Evolutionary conservation across 2,113 vertebrate species (phyloP).

Genomic region (Oostethus manadensis): DNA sequence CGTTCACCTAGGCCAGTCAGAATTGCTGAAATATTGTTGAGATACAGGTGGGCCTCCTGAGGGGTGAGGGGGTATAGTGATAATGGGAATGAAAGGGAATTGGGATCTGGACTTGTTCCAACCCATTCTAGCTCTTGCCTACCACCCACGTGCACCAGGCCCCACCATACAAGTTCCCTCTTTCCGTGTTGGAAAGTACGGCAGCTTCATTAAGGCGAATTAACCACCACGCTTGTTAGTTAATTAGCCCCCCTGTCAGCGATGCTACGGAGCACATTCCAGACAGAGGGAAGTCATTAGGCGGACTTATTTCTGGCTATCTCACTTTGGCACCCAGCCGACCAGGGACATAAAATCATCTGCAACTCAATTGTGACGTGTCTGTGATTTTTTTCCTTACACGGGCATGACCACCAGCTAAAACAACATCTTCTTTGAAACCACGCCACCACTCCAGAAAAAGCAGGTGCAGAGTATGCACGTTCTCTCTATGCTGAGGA

Average conservation of each 20-base stretch:
- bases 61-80: conserved; percentile 27
- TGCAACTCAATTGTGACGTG: neutral
- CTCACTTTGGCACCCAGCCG: conserved; percentile 53
- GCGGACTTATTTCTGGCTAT: conserved; percentile 67
- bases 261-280: conserved; percentile 68
- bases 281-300: conserved; percentile 76
- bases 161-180: conserved; percentile 40
- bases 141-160: conserved; percentile 32
- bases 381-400: conserved; percentile 2
- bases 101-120: conserved; percentile 62
- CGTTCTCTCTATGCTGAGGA: conserved; percentile 38
- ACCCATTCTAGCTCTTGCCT: conserved; percentile 42
- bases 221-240: conserved; percentile 75
- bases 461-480: conserved; percentile 16
- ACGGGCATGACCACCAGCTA: neutral
- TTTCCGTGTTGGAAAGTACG: conserved; percentile 62
- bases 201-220: conserved; percentile 75
- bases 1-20: too few relatives aligned
- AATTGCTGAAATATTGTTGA: conserved; percentile 47
- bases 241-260: conserved; percentile 76
- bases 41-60: conserved; percentile 44
- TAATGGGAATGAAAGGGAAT: conserved; percentile 18
- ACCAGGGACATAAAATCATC: conserved; percentile 42
- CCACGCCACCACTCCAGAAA: neutral
- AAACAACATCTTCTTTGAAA: conserved; percentile 6